phyloP scores from a whole-genome alignment of 2,113 vertebrate species.

The Gallinago paraguaiae region DNA sequence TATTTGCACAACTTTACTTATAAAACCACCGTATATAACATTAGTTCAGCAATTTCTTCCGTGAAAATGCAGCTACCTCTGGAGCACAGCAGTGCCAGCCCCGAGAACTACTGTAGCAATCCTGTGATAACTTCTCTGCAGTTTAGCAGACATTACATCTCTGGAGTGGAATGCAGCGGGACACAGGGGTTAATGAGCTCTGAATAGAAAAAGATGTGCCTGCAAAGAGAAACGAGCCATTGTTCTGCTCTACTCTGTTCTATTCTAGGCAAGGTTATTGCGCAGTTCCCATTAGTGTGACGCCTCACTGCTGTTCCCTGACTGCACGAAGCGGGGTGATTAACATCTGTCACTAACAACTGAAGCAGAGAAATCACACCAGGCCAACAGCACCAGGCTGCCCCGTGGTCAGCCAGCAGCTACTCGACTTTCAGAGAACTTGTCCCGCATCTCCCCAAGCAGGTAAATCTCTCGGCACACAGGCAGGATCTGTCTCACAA shows the following conservation, averaged over 20 bases:
- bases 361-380: background rate
- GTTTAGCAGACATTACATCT: background rate
- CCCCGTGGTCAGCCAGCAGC: background rate
- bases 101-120: background rate
- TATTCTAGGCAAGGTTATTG: conserved; percentile 4
- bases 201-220: conserved; percentile 35
- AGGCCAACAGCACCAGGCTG: background rate
- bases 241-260: background rate
- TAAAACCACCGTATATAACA: background rate
- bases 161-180: conserved; percentile 6
- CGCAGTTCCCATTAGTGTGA: background rate
- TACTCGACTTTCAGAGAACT: background rate
- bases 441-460: background rate
- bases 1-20: background rate
- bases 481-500: background rate
- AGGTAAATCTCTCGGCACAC: background rate
- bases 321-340: background rate
- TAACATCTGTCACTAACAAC: background rate
- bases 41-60: background rate
- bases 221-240: conserved; percentile 13
- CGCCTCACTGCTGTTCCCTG: background rate
- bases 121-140: background rate
- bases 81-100: background rate
- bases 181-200: background rate
- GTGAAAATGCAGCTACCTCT: background rate